Evolutionary conservation across 2,797 vertebrate genomes (phyloP), one percentile per base, ranked within the genome.

Genomic region (Philypnodon macrostomus): DNA sequence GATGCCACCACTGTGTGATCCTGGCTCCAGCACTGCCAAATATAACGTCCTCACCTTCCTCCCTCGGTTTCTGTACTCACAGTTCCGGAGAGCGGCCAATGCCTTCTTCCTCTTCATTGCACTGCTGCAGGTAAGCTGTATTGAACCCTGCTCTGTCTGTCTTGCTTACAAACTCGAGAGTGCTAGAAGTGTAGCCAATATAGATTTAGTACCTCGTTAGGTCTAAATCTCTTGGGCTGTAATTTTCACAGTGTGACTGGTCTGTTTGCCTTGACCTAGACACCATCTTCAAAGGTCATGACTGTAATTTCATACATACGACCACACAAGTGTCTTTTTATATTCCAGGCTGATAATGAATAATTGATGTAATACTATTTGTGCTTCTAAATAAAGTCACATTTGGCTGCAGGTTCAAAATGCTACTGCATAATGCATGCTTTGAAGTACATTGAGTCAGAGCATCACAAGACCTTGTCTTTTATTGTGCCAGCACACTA

Each of bases 21-120:
- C 70, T 59, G 79, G 65, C 90, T 72, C 60, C 83, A 99, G 97
- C 90, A 99, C 97, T 56, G 97, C 97, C 55, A 99, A 99, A 87
- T 99, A 99, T 88, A 98, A 99, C 54, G 80, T 95, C 67, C 91
- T 99, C 80, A 99, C 96, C 57, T 99, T 99, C 88, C 91, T 99
- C 39, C 97, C 97, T 46, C 93, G 95, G 46, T 99, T 99, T 88
- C 94, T 99, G 64, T 98, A 98, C 89, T 97, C 97, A 11, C 97
- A 99, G 85, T 99, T 99, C 90, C 93, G 96, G 87, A 94, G 97
- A 91, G 97, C 97, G 47, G 97, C 97, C 78, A 99, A 99, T 72
- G 93, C 97, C 23, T 98, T 98, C 90, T 99, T 98, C 70, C 95
- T 99, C 77, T 98, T 99, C 89, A 99, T 99, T 80, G 95, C 97